A percentile compares a stretch with the other conserved stretches of the same genome.
Conservation (phyloP, 2,797 vertebrate species). For the Eurystomus glaucurus region DNA sequence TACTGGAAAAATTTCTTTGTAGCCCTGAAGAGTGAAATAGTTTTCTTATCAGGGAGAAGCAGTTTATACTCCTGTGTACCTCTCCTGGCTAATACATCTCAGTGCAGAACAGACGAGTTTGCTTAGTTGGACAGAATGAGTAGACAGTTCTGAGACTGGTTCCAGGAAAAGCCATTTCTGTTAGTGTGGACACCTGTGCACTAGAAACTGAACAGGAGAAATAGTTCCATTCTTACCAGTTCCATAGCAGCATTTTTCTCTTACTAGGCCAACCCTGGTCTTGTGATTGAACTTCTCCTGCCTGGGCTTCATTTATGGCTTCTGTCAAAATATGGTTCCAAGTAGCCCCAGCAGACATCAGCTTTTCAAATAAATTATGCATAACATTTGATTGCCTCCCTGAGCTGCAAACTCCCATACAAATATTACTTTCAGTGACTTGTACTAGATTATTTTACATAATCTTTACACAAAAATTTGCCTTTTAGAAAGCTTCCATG, state of each 20-base stretch:
- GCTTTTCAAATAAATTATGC: neutral
- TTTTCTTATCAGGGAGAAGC: neutral
- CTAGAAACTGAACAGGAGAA: neutral
- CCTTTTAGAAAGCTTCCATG: neutral
- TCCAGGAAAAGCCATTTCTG: neutral
- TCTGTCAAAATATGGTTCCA: neutral
- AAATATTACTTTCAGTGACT: neutral
- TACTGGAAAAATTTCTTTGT: neutral
- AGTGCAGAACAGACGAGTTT: neutral
- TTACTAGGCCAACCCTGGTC: neutral
- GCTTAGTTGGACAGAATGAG: neutral
- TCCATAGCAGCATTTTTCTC: neutral
- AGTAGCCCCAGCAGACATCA: neutral
- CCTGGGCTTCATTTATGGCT: neutral
- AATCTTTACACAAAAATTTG: neutral
- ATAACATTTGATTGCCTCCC: neutral
- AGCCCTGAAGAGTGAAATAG: neutral
- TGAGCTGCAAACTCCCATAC: neutral
- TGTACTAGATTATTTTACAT: neutral
- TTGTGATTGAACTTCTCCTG: neutral
- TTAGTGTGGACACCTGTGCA: neutral
- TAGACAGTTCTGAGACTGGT: accelerated
- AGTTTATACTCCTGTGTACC: neutral
- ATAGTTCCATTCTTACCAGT: neutral
- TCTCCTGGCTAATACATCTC: accelerated